These are phyloP conservation scores for Pseudanteris insignis DNA, from an alignment of 2,888 invertebrate genomes.

Conservation along the genomic window DNA sequence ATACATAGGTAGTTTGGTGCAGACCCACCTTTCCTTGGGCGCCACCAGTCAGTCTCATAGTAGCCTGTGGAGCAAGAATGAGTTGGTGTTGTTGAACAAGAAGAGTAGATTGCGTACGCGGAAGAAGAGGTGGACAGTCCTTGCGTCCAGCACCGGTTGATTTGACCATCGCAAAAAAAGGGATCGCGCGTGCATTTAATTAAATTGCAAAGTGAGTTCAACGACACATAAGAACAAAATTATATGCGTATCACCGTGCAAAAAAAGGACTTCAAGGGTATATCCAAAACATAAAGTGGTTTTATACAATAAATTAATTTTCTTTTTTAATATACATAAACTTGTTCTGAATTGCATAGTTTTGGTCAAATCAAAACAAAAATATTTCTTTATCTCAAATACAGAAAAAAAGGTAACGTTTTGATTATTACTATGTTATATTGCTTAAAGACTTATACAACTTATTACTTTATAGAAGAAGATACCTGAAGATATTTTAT, in stretches of 20 bases:
- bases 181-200: constrained; percentile 61
- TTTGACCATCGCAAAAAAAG: constrained; percentile 54
- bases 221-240: constrained; percentile 28
- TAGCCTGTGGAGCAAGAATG: constrained; percentile 85
- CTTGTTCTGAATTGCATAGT: too few relatives aligned
- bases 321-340: too few relatives aligned
- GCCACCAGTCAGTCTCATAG: constrained; percentile 96
- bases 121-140: constrained; percentile 78
- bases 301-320: neutral
- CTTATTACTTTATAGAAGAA: too few relatives aligned
- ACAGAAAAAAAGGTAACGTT: too few relatives aligned
- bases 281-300: constrained; percentile 9
- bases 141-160: constrained; percentile 67
- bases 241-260: constrained; percentile 31
- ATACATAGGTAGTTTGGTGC: constrained; percentile 62
- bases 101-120: constrained; percentile 70
- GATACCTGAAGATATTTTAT: constrained; percentile 20
- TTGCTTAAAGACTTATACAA: too few relatives aligned
- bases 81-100: constrained; percentile 65
- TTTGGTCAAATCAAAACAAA: too few relatives aligned
- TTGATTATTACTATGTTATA: too few relatives aligned
- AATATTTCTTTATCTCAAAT: too few relatives aligned
- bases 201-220: constrained; percentile 62
- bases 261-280: constrained; percentile 8
- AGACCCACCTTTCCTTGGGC: constrained; percentile 93